A percentile compares a stretch with the other conserved stretches of the same genome.
Conservation (phyloP, 2,888 invertebrate species). For the Cataglyphis cursor region DNA sequence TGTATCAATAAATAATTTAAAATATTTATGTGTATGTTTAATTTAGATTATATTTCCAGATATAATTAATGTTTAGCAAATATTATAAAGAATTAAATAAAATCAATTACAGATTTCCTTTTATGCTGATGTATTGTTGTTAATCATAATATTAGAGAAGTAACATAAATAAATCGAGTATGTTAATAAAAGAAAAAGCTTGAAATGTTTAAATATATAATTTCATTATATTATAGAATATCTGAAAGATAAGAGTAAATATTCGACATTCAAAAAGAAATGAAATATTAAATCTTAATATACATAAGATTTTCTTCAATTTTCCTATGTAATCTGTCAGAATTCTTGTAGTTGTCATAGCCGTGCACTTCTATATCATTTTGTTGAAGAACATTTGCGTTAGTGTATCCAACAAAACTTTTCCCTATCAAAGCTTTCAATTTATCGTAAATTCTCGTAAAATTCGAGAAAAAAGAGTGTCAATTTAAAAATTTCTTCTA, state of each 20-base stretch:
- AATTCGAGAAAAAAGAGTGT: neutral
- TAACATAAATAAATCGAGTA: neutral
- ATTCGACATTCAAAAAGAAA: neutral
- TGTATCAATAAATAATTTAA: neutral
- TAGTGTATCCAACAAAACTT: neutral
- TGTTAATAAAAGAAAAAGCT: neutral
- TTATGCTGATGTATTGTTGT: neutral
- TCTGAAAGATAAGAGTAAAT: neutral
- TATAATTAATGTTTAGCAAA: neutral
- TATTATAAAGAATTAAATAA: neutral
- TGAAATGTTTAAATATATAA: neutral
- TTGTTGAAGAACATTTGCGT: neutral
- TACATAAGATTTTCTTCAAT: neutral
- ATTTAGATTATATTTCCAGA: constrained; percentile 9
- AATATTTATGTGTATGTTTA: neutral
- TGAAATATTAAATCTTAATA: neutral
- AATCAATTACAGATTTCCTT: neutral
- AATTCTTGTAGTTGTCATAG: neutral
- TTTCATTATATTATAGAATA: neutral
- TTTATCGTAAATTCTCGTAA: neutral
- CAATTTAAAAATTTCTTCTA: neutral
- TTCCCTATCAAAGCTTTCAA: neutral
- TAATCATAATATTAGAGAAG: neutral
- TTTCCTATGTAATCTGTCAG: neutral
- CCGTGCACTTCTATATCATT: neutral